These are phyloP conservation scores for Spodoptera frugiperda DNA, from an alignment of 1,140 invertebrate species.

Conservation along the genomic window DNA sequence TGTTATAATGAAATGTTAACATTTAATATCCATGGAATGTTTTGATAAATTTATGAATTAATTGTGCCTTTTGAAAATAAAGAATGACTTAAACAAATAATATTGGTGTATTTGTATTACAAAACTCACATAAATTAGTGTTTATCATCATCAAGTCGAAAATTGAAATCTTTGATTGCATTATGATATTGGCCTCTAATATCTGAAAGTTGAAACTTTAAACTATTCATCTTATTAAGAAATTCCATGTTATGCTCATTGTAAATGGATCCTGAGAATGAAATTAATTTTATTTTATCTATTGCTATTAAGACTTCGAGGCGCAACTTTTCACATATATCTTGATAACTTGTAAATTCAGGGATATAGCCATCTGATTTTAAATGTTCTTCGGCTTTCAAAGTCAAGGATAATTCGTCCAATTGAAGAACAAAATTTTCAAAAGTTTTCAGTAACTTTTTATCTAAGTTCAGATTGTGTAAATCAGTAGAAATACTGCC, in stretches of 20 bases:
- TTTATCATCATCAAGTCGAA: neutral
- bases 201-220: conserved; percentile 27
- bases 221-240: conserved; percentile 23
- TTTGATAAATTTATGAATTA: conserved; percentile 4
- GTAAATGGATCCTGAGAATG: neutral
- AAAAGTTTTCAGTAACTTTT: neutral
- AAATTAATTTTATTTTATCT: conserved; percentile 2
- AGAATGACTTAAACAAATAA: conserved; percentile 21
- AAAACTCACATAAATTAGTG: neutral
- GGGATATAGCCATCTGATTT: conserved; percentile 8
- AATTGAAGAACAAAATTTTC: neutral
- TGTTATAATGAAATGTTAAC: conserved; percentile 1
- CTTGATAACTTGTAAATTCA: conserved; percentile 23
- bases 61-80: conserved; percentile 36
- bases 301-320: conserved; percentile 20
- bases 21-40: conserved; percentile 25
- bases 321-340: conserved; percentile 18
- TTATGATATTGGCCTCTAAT: conserved; percentile 18
- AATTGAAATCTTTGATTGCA: conserved; percentile 16
- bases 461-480: neutral
- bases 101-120: neutral
- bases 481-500: too few species aligned
- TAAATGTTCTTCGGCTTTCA: conserved; percentile 15
- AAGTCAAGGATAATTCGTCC: conserved; percentile 6
- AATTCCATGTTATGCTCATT: conserved; percentile 12